These are phyloP conservation scores for Aphaenogaster ashmeadi DNA, from an alignment of 1,140 invertebrate genomes.

Conservation along the genomic window DNA sequence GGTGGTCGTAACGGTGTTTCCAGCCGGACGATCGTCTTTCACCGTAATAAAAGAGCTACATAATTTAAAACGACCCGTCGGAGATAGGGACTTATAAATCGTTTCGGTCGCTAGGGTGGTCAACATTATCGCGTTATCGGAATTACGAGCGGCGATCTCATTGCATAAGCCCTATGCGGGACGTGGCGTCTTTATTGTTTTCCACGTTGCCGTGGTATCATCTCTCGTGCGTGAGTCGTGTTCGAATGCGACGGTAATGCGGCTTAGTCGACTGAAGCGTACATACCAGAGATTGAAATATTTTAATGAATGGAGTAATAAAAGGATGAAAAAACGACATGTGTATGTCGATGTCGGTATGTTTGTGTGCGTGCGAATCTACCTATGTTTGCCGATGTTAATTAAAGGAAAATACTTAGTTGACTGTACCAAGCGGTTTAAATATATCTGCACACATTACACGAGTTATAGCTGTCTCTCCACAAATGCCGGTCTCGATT, in stretches of 20 bases:
- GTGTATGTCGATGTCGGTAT: neutral
- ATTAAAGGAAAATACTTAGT: neutral
- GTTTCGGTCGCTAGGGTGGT: constrained; percentile 79
- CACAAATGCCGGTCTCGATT: neutral
- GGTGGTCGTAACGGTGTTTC: constrained; percentile 13
- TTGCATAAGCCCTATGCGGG: constrained; percentile 38
- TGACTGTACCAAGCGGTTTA: neutral
- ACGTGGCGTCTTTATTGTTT: constrained; percentile 79
- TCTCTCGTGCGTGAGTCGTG: constrained; percentile 73
- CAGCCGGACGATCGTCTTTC: constrained; percentile 58
- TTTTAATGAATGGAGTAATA: constrained; percentile 11
- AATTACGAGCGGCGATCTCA: constrained; percentile 77
- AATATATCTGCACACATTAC: constrained; percentile 7
- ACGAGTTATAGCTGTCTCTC: neutral
- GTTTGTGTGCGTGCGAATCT: neutral
- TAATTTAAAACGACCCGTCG: constrained; percentile 82
- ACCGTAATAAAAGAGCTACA: constrained; percentile 81
- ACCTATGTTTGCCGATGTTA: neutral
- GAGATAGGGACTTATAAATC: constrained; percentile 83
- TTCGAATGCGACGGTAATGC: constrained; percentile 65
- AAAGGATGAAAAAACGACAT: neutral
- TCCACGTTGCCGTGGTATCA: constrained; percentile 72
- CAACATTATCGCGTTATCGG: constrained; percentile 82
- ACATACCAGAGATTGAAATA: constrained; percentile 36
- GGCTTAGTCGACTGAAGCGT: neutral